Evolutionary conservation across 2,888 invertebrate genomes (phyloP).

Genomic region (Amphipoea lucens): DNA sequence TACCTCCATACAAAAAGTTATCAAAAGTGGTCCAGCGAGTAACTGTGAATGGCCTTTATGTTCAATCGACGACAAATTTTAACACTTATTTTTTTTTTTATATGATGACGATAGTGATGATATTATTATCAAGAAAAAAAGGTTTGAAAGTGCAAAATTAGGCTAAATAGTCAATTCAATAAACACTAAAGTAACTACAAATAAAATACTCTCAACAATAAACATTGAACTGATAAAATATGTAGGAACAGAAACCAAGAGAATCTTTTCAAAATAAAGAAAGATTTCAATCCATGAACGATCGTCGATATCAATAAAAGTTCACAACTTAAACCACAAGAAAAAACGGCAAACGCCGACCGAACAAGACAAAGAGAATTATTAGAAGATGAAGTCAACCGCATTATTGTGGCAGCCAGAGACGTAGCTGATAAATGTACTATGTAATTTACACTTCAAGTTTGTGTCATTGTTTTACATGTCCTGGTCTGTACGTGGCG

Average conservation of each 20-base stretch:
- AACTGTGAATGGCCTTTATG: too few species aligned
- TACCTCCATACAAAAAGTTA: too few species aligned
- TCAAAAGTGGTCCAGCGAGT: too few species aligned
- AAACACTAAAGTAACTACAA: not conserved
- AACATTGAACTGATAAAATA: not conserved
- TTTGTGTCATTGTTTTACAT: conserved; percentile 75
- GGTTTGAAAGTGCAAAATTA: not conserved
- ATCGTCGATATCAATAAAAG: not conserved
- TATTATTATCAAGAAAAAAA: too few species aligned
- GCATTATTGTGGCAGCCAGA: conserved; percentile 86
- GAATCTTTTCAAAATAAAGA: too few species aligned
- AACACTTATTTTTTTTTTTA: too few species aligned
- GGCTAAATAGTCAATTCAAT: not conserved
- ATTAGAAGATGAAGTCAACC: conserved; percentile 90
- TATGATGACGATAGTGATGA: too few species aligned
- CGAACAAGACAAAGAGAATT: conserved; percentile 89
- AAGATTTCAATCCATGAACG: not conserved
- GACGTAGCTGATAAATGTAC: conserved; percentile 85
- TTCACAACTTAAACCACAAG: conserved; percentile 70
- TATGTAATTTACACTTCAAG: conserved; percentile 87
- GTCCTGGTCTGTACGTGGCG: conserved; percentile 54
- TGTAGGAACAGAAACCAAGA: not conserved
- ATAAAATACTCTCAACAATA: not conserved
- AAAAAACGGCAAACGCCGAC: conserved; percentile 81
- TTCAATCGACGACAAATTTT: too few species aligned